Evolutionary conservation across 2,797 vertebrate species (phyloP).

Genomic region (Coilia nasus): DNA sequence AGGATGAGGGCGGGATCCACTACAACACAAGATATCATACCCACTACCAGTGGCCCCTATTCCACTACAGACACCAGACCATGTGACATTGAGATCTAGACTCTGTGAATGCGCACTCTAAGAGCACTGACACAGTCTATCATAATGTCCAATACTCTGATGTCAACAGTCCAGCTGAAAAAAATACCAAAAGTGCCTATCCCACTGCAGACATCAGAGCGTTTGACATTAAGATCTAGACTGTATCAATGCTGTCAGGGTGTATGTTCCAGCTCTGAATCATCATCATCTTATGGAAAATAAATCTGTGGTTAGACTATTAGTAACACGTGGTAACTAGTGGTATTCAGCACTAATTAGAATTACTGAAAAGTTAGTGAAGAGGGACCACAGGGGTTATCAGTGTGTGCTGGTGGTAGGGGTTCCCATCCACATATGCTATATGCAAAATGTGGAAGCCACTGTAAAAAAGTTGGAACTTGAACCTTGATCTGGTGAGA

Average conservation of each 20-base stretch:
- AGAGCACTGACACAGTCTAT: neutral
- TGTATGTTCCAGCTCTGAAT: neutral
- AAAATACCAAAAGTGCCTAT: neutral
- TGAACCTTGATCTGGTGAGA: slow-evolving; percentile 74
- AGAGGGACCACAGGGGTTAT: neutral
- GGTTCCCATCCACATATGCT: neutral
- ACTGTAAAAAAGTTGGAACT: neutral
- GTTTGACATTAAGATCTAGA: neutral
- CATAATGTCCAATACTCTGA: neutral
- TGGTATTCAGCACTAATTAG: neutral
- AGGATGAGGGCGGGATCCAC: slow-evolving; percentile 50
- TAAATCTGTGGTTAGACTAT: neutral
- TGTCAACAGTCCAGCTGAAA: too few species aligned
- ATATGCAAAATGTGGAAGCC: neutral
- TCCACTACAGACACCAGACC: neutral
- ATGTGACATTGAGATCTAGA: neutral
- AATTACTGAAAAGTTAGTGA: neutral
- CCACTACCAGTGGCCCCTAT: slow-evolving; percentile 3
- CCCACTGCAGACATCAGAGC: neutral
- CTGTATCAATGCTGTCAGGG: neutral
- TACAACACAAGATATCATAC: neutral
- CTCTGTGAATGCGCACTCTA: too few species aligned
- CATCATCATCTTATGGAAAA: neutral
- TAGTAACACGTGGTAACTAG: too few species aligned
- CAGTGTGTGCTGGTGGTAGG: neutral